phyloP scores from a whole-genome alignment of 2,888 invertebrate genomes.

The Xestia sexstrigata region DNA sequence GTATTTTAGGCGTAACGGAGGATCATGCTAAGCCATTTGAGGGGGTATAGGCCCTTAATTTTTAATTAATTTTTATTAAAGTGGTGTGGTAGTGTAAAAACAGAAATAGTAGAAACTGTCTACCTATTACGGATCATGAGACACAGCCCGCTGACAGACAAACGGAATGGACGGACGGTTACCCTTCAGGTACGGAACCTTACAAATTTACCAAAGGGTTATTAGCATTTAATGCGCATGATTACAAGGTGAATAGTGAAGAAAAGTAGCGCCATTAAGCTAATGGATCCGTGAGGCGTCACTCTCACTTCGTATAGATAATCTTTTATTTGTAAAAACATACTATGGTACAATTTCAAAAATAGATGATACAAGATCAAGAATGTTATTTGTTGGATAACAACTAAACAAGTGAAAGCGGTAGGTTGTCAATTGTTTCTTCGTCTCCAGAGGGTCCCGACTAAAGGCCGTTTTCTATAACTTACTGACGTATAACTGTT shows the following conservation, averaged over 20 bases:
- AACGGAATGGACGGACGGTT: too few relatives aligned
- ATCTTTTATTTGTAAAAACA: constrained; percentile 34
- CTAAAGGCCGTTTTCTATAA: too few relatives aligned
- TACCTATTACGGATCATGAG: too few relatives aligned
- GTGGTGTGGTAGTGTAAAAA: too few relatives aligned
- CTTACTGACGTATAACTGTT: too few relatives aligned
- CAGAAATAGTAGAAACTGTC: too few relatives aligned
- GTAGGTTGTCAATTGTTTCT: neutral
- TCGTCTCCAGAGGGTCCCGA: neutral
- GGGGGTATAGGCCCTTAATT: too few relatives aligned
- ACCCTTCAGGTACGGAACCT: too few relatives aligned
- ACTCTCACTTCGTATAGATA: constrained; percentile 26
- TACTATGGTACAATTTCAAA: constrained; percentile 9
- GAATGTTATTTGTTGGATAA: neutral
- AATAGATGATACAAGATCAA: neutral
- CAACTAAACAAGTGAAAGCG: neutral
- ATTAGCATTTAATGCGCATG: constrained; percentile 24
- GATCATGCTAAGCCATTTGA: too few relatives aligned
- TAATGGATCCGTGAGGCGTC: constrained; percentile 10
- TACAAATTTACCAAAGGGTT: constrained; percentile 8
- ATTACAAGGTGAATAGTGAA: constrained; percentile 5
- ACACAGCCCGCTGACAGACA: too few relatives aligned
- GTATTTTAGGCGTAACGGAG: too few relatives aligned
- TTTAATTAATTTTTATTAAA: too few relatives aligned
- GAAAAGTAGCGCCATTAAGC: constrained; percentile 27